Conservation (phyloP, 2,888 invertebrate species). For the Pachymerium ferrugineum region DNA sequence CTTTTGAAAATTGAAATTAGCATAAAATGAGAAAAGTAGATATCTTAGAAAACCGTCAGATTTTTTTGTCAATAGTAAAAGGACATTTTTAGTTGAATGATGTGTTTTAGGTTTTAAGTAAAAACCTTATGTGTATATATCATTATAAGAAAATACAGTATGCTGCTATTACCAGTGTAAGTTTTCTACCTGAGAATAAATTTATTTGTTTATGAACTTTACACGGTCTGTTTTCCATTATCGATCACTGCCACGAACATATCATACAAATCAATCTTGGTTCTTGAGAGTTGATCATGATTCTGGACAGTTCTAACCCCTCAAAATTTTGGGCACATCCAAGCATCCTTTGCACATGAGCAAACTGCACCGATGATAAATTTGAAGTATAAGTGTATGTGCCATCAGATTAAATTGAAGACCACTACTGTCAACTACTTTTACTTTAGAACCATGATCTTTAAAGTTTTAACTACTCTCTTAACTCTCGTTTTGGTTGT, state of each 20-base stretch:
- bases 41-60: neutral
- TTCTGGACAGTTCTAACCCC: too few relatives aligned
- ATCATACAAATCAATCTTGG: too few relatives aligned
- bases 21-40: neutral
- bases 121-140: slow-evolving; percentile 7
- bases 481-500: neutral
- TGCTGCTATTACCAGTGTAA: slow-evolving; percentile 15
- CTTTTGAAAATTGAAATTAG: neutral
- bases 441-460: neutral
- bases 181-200: slow-evolving; percentile 16
- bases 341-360: too few relatives aligned
- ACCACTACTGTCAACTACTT: too few relatives aligned
- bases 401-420: too few relatives aligned
- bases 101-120: slow-evolving; percentile 3
- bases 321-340: neutral
- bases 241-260: too few relatives aligned
- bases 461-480: neutral
- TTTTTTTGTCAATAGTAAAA: neutral
- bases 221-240: too few relatives aligned
- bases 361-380: too few relatives aligned
- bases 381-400: too few relatives aligned
- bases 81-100: neutral
- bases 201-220: slow-evolving; percentile 20
- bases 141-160: slow-evolving; percentile 9
- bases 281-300: too few relatives aligned